Base-by-base conservation (phyloP, 2,888 invertebrate species). In the Cancer borealis region DNA sequence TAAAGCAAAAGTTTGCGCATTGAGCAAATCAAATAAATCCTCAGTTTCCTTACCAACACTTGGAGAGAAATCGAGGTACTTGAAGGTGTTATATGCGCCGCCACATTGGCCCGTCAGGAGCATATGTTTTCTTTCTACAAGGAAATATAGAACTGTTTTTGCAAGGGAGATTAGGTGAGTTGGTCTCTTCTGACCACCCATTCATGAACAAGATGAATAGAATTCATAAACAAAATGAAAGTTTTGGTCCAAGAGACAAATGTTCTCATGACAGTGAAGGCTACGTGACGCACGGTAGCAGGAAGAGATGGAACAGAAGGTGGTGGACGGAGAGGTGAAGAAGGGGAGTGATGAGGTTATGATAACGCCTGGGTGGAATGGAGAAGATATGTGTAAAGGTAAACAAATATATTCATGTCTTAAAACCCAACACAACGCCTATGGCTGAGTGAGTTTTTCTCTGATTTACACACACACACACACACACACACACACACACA, bases 181-280 rank as follows among this genome's bases (percentile, higher is more conserved):
- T 39, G 10, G 17, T 30, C 39, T 39, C 14, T 14, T 39, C 10
- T 84, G 84, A 84, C 84, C 39, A 84, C 84, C 14, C 39, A 39
- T 39, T 84, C 84, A 39, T 39, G 84, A 30, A 30, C 84, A 39
- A 84, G 84, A 84, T 39, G 84, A 39, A 84, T 84, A n/a, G 39
- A 30, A 17, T 84, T 39, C 84, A 84, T 84, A 84, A 84, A 84
- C 84, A 84, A 84, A 84, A 39, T 39, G 84, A 84, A 84, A 39
- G 39, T 84, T 84, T 17, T 10, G 39, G 17, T 84, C 39, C 84
- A 39, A 14, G 14, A 84, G 84, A 84, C 84, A 39, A 84, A 84
- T 84, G 84, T 84, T 39, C 10, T 39, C 10, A 39, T n/a, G 84
- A 84, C 84, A 14, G 84, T 8, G 39, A 14, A 39, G 84, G 39